Evolutionary conservation across 2,888 invertebrate species (phyloP).

Genomic region (Cantharis flavilabris): DNA sequence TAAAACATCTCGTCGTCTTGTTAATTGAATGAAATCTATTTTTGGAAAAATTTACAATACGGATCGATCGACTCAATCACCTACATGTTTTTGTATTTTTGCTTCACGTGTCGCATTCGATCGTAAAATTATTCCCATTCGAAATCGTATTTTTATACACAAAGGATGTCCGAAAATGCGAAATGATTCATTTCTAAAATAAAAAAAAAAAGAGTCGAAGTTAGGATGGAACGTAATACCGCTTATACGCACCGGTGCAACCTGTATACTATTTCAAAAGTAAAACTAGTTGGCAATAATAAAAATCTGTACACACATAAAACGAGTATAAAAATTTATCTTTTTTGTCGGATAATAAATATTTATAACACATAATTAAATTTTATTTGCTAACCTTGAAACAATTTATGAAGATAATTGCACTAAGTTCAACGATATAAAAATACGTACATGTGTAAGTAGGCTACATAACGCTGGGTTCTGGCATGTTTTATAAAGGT

Average conservation of each 20-base stretch:
- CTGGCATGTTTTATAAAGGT: neutral
- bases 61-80: neutral
- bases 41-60: neutral
- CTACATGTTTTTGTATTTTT: neutral
- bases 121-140: neutral
- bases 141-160: neutral
- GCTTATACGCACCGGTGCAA: neutral
- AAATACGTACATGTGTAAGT: neutral
- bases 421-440: neutral
- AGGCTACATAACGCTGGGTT: neutral
- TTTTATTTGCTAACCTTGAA: neutral
- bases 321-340: neutral
- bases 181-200: neutral
- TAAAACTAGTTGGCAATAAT: neutral
- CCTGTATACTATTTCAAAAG: neutral
- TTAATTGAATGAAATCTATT: neutral
- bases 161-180: neutral
- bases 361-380: neutral
- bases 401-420: neutral
- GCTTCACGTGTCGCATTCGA: neutral
- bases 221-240: neutral
- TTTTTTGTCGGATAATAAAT: neutral
- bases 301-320: neutral
- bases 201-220: neutral
- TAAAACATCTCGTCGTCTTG: neutral